These are phyloP conservation scores for Nycteola revayana DNA, from an alignment of 2,888 invertebrate genomes.

Conservation along the genomic window DNA sequence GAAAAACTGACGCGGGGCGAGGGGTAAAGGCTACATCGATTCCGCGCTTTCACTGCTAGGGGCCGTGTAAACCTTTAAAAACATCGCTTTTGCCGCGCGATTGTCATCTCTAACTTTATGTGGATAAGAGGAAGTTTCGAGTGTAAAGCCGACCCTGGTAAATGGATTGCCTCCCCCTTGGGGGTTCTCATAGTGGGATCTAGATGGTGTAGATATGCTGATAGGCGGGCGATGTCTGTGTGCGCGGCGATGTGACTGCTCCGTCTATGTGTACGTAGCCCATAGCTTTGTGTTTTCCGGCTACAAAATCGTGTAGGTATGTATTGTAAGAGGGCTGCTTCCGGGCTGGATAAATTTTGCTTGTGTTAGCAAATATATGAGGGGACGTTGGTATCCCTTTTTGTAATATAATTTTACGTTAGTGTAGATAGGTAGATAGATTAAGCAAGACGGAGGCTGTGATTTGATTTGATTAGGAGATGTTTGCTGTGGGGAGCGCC, in stretches of 20 bases:
- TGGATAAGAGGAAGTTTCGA: constrained; percentile 68
- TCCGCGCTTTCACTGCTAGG: constrained; percentile 82
- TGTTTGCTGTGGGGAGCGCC: constrained; percentile 73
- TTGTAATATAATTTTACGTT: constrained; percentile 80
- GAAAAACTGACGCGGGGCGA: constrained; percentile 80
- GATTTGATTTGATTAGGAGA: constrained; percentile 82
- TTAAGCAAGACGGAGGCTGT: constrained; percentile 80
- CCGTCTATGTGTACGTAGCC: constrained; percentile 45
- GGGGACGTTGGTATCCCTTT: constrained; percentile 78
- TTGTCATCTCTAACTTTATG: constrained; percentile 75
- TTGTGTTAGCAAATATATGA: constrained; percentile 80
- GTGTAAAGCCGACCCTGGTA: constrained; percentile 59
- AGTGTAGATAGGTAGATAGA: constrained; percentile 79
- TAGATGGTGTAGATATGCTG: constrained; percentile 82
- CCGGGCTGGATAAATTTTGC: constrained; percentile 78
- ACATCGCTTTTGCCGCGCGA: constrained; percentile 73
- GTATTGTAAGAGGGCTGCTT: constrained; percentile 65
- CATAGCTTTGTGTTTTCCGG: constrained; percentile 66
- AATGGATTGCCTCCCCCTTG: constrained; percentile 82
- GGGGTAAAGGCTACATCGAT: constrained; percentile 82
- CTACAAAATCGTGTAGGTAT: constrained; percentile 65
- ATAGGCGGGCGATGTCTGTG: constrained; percentile 62
- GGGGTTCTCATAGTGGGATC: constrained; percentile 81
- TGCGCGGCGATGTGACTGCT: constrained; percentile 51
- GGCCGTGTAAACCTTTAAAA: constrained; percentile 82